Conservation (phyloP, 2,888 invertebrate genomes). For the Brachylomia viminalis region DNA sequence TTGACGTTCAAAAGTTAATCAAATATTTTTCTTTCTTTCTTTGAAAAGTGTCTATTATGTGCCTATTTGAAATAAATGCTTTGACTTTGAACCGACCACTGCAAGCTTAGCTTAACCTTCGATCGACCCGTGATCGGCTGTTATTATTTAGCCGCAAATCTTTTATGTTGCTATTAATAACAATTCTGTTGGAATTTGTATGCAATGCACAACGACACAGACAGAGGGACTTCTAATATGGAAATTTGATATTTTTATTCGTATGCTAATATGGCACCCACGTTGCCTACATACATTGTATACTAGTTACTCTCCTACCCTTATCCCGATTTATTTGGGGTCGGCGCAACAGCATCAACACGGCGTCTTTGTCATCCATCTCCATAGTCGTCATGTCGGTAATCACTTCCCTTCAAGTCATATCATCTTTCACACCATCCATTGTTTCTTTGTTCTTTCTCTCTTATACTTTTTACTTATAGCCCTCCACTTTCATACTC, state of each 20-base stretch:
- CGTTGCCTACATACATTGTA: neutral
- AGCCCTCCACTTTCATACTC: neutral
- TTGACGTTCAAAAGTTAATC: no score
- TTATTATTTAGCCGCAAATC: no score
- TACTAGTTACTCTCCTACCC: no score
- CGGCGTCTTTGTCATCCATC: neutral
- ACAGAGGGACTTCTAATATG: neutral
- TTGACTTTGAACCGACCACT: no score
- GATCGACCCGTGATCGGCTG: no score
- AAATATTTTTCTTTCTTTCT: no score
- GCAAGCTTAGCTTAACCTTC: no score
- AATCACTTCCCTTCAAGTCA: neutral
- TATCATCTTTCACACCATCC: neutral
- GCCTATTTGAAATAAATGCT: no score
- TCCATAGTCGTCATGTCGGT: neutral
- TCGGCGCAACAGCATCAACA: neutral
- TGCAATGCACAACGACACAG: neutral
- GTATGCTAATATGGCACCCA: neutral
- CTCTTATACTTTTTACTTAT: neutral
- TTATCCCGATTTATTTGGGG: neutral
- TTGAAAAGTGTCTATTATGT: no score
- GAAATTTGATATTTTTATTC: slow-evolving; percentile 6
- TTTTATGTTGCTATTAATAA: no score
- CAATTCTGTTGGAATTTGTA: neutral
- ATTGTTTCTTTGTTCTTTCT: neutral